Percentiles rank a stretch among this genome's conserved stretches.
Conservation (phyloP, 2,113 vertebrate species). For the Odocoileus hemionus region DNA sequence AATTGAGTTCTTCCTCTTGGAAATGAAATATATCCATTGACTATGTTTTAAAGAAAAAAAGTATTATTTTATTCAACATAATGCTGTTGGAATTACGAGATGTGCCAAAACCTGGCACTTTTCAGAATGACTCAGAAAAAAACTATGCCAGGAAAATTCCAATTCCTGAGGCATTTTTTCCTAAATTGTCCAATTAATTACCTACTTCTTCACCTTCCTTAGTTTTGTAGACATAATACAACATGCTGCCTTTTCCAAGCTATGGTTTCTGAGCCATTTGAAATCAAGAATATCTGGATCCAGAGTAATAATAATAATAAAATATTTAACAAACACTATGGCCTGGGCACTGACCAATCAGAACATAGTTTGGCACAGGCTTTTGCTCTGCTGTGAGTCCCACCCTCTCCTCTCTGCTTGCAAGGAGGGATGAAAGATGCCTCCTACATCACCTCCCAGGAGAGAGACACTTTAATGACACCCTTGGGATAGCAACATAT, state of each 20-base stretch:
- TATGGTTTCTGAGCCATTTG: neutral
- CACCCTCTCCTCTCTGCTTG: neutral
- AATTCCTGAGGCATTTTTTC: slow-evolving; percentile 19
- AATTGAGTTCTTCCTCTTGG: neutral
- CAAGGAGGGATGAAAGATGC: neutral
- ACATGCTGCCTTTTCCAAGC: neutral
- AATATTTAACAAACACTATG: neutral
- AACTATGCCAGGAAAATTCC: slow-evolving; percentile 51
- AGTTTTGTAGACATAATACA: neutral
- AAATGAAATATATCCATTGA: slow-evolving; percentile 10
- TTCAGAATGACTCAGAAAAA: slow-evolving; percentile 52
- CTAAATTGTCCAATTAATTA: slow-evolving; percentile 33
- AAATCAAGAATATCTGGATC: neutral
- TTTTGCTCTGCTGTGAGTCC: neutral
- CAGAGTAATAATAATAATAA: neutral
- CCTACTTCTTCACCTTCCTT: slow-evolving; percentile 1
- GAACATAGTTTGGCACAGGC: neutral
- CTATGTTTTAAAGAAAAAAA: slow-evolving; percentile 40
- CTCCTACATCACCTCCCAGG: neutral
- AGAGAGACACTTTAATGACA: slow-evolving; percentile 3
- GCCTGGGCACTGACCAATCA: neutral
- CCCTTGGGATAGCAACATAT: neutral
- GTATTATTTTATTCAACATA: slow-evolving; percentile 39
- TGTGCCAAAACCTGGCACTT: slow-evolving; percentile 42
- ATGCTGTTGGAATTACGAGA: slow-evolving; percentile 22